phyloP scores from a whole-genome alignment of 2,888 invertebrate genomes.

The Aspidapion aeneum region DNA sequence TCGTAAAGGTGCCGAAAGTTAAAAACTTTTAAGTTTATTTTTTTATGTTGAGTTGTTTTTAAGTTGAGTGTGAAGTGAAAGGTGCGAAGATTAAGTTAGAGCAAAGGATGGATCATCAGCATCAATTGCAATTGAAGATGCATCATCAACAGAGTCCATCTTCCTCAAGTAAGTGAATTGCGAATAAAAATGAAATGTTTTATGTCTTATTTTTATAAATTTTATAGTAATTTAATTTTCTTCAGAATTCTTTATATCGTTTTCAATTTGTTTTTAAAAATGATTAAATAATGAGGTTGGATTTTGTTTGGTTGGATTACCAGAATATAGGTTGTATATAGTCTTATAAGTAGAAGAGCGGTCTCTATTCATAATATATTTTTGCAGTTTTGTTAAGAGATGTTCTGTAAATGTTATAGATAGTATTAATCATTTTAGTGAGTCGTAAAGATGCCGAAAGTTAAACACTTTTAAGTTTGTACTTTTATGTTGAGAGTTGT shows the following conservation, averaged over 20 bases:
- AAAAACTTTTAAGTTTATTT: no score
- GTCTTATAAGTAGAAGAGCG: no score
- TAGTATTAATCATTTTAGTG: background rate
- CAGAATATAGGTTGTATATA: no score
- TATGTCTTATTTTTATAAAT: no score
- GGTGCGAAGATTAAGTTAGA: slow-evolving; percentile 10
- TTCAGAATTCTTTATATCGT: no score
- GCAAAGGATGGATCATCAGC: slow-evolving; percentile 28
- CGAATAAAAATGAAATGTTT: no score
- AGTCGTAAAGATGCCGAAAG: background rate
- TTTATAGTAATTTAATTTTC: no score
- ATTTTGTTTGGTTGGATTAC: no score
- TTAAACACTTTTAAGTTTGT: no score
- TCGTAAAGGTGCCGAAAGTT: background rate
- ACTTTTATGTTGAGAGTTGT: no score
- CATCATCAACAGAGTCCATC: slow-evolving; percentile 11
- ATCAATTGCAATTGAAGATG: slow-evolving; percentile 25
- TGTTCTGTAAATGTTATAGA: background rate
- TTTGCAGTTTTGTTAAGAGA: background rate
- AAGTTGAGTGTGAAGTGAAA: slow-evolving; percentile 25
- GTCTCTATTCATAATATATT: background rate
- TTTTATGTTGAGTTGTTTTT: slow-evolving; percentile 5
- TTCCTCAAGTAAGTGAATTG: slow-evolving; percentile 16
- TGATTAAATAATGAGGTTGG: no score
- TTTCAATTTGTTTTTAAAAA: no score